Base-by-base conservation (phyloP, 23 tunicate species). In the Trididemnum nubilum region DNA sequence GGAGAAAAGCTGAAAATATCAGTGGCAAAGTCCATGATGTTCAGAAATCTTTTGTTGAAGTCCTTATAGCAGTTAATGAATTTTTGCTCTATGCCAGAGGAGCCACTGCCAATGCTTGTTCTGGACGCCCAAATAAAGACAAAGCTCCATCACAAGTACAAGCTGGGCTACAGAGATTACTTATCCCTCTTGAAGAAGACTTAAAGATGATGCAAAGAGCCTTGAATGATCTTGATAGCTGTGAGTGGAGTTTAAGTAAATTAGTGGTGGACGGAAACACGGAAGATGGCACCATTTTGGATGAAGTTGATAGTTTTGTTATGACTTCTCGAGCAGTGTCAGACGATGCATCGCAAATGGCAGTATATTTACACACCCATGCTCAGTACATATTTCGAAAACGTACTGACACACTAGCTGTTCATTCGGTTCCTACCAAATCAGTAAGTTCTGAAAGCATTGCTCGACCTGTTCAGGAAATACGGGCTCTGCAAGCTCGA, bases 321-420 rank as follows among this genome's bases (percentile, higher is more conserved):
- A 93, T 93, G 98, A 83, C 98, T 26, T 93, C 98, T 0, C 67
- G 98, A 9, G 98, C 98, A 40, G 92, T 93, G 29, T 85, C 90
- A 4, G 98, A 93, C 57, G 98, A 93, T 72, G 88, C 90, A 58
- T 54, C 81, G 2, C 98, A 93, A 59, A 87, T 93, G 85, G 98
- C 98, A 32, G 73, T 84, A 1, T 93, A 35, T 61, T 65, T 93
- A 28, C 98, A 93, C 84, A 87, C 86, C 44, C 89, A 93, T 40
- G 76, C 92, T 2, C 86, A 84, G 33, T 83, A 86, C 71, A 64
- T 93, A 24, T 93, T 93, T 76, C 71, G 58, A 36, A 85, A 80
- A 52, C 22, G n/a, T 0, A 15, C 24, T 1, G 93, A 85, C 5
- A 28, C 33, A 0, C 58, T 30, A 5, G 26, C 5, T 26, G 67